Evolutionary conservation across 2,113 vertebrate species (phyloP), one percentile per base, ranked within the genome.

Genomic region (Anhinga rufa): DNA sequence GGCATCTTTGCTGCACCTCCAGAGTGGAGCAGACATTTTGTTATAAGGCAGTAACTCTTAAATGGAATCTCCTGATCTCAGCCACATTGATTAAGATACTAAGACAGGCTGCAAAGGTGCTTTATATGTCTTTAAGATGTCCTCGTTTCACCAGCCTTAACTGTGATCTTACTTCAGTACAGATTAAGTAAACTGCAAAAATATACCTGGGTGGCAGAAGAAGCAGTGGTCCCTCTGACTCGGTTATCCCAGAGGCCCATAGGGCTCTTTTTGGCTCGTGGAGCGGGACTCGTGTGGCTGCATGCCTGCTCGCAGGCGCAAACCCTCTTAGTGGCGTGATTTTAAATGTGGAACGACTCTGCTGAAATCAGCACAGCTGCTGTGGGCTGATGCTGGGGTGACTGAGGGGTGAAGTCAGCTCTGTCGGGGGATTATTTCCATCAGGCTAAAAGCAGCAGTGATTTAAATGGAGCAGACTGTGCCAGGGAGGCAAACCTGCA

Each of bases 121-220:
- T 81, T 74, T 82, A 26, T 90, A 19, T 84, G 88, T 96, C 97
- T 97, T 95, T 92, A 81, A 76, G 88, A 92, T 91, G 97, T 87
- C 97, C 82, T 94, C 36, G 4, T 98, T 96, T 97, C 92, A 95
- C 88, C 94, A 94, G 87, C 86, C 62, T 92, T 97, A 87, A 81
- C 91, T 82, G 90, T 95, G 93, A 96, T 75, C 92, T 94, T 60
- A 20, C 86, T 93, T 93, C 87, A 77, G 62, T 17, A 80, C 60
- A 94, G 95, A 95, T 97, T 95, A 96, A 88, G 82, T 1, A 34
- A 94, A 76, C 61, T 86, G 83, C 49, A 82, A 2, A 82, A 84
- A 71, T 66, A 61, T 1, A 62, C 82, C 62, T 74, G 78, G 64
- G n/a, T 82, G 89, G 82, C 76, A 55, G 65, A 7, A 74, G 80